Evolutionary conservation across 2,888 invertebrate species (phyloP), one percentile per base, ranked within the genome.

Genomic region (Clistopyga incitator): DNA sequence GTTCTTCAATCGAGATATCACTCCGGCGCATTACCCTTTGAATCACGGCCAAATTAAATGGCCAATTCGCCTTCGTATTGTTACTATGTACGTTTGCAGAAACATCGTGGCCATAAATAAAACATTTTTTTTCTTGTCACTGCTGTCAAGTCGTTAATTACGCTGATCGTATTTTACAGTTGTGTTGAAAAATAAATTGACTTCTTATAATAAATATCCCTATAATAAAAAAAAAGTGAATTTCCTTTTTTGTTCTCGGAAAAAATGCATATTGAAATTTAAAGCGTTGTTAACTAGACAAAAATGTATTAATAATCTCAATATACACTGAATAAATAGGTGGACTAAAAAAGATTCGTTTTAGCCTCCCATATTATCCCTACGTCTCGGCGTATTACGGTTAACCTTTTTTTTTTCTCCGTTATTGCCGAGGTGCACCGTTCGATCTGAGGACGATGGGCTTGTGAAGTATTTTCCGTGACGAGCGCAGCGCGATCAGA

Each of bases 391-490:
- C 18, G 42, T 13, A 20, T 38, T 38, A 8, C 38, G 38, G 38
- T 38, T 38, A 38, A 38, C 6, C 10, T 38, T 38, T 10, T 38
- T 34, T 38, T 38, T 8, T 38, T 38, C 10, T 38, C 2, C 8
- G 1, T 38, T 38, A 38, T 38, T 4, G 38, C 38, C 29, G 68
- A 38, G 34, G 34, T 20, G 47, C 56, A 71, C 25, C 38, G 64
- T 54, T 54, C 6, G 72, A 18, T 47, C 38, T 20, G 61, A 75
- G 75, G 61, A 34, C 34, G 34, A 74, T 15, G 50, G 18, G 75
- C 64, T 64, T 64, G 61, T 61, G 34, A 74, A 74, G 64, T 74
- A 64, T 75, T 52, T 38, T 64, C 75, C 64, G 38, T 64, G 75
- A 34, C 50, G 25, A 23, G 25, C 67, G 25, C 29, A 29, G 38